A percentile compares a stretch with the other conserved stretches of the same genome.
phyloP scores from a whole-genome alignment of 2,888 invertebrate genomes.

The Harpalus rubripes region DNA sequence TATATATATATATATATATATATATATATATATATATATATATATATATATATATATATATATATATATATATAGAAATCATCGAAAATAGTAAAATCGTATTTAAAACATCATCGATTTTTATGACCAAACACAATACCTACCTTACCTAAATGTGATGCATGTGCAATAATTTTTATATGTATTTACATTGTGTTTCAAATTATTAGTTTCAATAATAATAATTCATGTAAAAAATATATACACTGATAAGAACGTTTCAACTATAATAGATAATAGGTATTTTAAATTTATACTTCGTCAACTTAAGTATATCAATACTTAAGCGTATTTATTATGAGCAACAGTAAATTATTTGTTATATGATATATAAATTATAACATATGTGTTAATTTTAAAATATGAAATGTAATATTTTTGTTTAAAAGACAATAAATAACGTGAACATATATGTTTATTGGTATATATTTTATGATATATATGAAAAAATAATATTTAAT shows the following conservation, averaged over 20 bases:
- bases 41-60: too few relatives aligned
- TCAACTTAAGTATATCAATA: neutral
- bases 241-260: neutral
- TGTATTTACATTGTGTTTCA: too few relatives aligned
- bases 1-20: too few relatives aligned
- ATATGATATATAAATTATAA: neutral
- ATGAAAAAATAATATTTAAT: neutral
- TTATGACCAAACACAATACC: too few relatives aligned
- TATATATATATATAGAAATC: too few relatives aligned
- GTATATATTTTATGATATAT: conserved; percentile 1
- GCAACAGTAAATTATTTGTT: neutral
- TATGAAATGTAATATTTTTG: neutral
- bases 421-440: neutral
- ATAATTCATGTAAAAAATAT: neutral
- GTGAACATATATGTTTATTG: neutral
- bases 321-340: neutral
- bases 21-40: too few relatives aligned
- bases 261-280: neutral
- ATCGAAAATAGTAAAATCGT: too few relatives aligned
- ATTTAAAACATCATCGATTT: too few relatives aligned
- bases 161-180: too few relatives aligned
- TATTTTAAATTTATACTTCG: neutral
- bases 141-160: too few relatives aligned
- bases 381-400: neutral
- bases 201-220: too few relatives aligned